phyloP scores from a whole-genome alignment of 2,113 vertebrate genomes.

The Poecilia latipinna region DNA sequence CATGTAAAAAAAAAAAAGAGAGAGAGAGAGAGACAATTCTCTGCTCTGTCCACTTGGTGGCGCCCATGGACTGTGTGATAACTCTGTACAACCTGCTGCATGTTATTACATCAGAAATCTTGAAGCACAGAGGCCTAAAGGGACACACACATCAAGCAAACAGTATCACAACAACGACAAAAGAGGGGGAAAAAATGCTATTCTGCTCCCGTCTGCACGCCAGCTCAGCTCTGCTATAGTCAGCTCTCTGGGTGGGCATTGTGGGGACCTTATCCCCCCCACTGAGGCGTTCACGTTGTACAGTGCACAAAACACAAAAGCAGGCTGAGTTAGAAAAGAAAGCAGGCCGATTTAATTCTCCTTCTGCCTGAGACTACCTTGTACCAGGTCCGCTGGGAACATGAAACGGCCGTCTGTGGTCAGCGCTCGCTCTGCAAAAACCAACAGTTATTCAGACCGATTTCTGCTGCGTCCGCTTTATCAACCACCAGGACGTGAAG shows the following conservation, averaged over 20 bases:
- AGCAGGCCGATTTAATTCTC: conserved; percentile 7
- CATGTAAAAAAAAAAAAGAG: not conserved
- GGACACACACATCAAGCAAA: conserved; percentile 70
- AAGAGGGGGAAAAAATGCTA: conserved; percentile 5
- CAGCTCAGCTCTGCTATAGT: conserved; percentile 28
- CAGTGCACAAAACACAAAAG: conserved; percentile 58
- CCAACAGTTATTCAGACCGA: conserved; percentile 64
- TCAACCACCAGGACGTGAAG: not conserved
- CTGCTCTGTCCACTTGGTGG: conserved; percentile 66
- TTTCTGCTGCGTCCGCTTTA: conserved; percentile 10
- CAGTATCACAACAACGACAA: conserved; percentile 56
- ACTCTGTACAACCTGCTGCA: conserved; percentile 63
- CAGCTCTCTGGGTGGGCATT: conserved; percentile 46
- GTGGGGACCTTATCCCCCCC: conserved; percentile 6
- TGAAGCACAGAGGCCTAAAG: conserved; percentile 68
- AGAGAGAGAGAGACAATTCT: conserved; percentile 12
- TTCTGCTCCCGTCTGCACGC: conserved; percentile 12
- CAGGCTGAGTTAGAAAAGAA: conserved; percentile 27
- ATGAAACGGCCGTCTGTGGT: conserved; percentile 91
- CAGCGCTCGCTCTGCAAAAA: conserved; percentile 89
- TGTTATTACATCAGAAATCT: conserved; percentile 74
- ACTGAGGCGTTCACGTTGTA: conserved; percentile 45
- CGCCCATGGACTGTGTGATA: conserved; percentile 37
- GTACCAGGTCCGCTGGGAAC: conserved; percentile 87
- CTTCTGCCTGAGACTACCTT: conserved; percentile 81